Evolutionary conservation across 30 jellyfish, hydroid and myxozoan species (phyloP), one percentile per base, ranked within the genome.

Genomic region (Cassiopea andromeda): DNA sequence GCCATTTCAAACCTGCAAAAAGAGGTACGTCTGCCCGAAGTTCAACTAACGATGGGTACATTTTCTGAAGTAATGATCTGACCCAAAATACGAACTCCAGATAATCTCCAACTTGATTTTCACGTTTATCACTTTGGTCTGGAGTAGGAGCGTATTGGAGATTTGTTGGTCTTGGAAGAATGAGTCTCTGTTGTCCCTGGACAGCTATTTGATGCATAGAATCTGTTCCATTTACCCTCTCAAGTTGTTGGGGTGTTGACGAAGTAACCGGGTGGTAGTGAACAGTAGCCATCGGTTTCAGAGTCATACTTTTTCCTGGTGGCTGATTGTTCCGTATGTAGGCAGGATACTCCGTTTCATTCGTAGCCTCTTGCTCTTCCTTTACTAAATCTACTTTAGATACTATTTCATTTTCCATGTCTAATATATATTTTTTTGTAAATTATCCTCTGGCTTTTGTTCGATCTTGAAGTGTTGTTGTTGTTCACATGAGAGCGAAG

Each of bases 11-110:
- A 43, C 50, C 79, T 0, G 46, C 50, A 70, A 70, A 27, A 12
- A 70, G 54, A 43, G 79, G 79, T 54, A 70, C 16, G 79, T 70
- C 79, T 43, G n/a, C 79, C 15, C 57, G 54, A 43, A 70, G 79
- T 54, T 18, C 54, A 15, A 54, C n/a, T 15, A 70, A 43, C 7
- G 79, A 70, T 1, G 79, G 79, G 38, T 70, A 15, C 79, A 70
- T 12, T 43, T 43, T 10, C 2, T 14, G 49, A n/a, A 70, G 79
- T 54, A 70, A 70, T 3, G 79, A 70, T 70, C 79, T 19, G 54
- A 70, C 27, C 79, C 79, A 70, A 27, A 70, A 8, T 54, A 70
- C 79, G 16, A 70, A 70, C 10, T 70, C 79, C 38, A 70, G 79
- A 27, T 70, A 70, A 19, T 70, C 79, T 10, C 79, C 79, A n/a